Evolutionary conservation across 2,113 vertebrate species (phyloP).

Genomic region (Oenanthe melanoleuca): DNA sequence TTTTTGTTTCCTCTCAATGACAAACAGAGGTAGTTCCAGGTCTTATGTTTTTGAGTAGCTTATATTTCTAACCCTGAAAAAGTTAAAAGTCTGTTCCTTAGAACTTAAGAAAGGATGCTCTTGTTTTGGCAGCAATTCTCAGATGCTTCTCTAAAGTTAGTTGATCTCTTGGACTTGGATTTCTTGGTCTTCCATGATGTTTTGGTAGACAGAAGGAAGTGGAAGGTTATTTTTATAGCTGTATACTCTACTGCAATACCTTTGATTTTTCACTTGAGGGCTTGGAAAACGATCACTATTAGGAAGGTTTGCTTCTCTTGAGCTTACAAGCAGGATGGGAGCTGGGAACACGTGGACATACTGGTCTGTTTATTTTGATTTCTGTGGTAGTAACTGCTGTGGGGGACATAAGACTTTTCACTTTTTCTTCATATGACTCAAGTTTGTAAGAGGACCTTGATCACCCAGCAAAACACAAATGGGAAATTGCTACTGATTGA

Average conservation of each 20-base stretch:
- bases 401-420: neutral
- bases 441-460: neutral
- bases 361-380: slow-evolving; percentile 10
- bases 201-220: neutral
- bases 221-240: neutral
- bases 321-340: neutral
- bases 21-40: neutral
- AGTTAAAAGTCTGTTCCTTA: neutral
- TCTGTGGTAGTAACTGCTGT: neutral
- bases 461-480: neutral
- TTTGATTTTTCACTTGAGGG: neutral
- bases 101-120: neutral
- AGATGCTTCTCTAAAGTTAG: neutral
- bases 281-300: neutral
- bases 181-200: neutral
- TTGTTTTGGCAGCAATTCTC: neutral
- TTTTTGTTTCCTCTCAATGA: neutral
- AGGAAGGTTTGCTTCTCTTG: neutral
- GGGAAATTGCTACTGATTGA: neutral
- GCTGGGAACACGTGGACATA: fast-evolving
- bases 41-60: neutral
- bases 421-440: neutral
- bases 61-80: neutral
- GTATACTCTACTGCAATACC: neutral
- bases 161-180: neutral